Conservation (phyloP, 2,113 vertebrate genomes). For the Vireo altiloquus region DNA sequence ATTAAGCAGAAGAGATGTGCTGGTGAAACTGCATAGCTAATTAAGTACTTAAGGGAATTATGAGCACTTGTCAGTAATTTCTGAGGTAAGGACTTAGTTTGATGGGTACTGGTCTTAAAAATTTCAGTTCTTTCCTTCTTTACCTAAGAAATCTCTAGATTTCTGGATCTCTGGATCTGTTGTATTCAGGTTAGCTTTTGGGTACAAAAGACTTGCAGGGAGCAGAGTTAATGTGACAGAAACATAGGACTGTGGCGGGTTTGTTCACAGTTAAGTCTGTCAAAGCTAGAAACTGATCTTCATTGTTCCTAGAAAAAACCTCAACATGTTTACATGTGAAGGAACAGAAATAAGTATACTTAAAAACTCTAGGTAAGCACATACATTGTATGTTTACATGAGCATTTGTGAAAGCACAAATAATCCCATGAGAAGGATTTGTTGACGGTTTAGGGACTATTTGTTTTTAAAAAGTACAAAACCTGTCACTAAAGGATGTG, state of each 20-base stretch:
- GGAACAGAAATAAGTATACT: not conserved
- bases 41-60: not conserved
- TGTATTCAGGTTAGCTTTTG: not conserved
- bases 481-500: not conserved
- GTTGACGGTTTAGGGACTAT: not conserved
- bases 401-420: not conserved
- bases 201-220: not conserved
- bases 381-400: not conserved
- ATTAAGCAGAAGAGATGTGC: not conserved
- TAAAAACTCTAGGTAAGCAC: not conserved
- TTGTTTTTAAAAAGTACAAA: not conserved
- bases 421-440: not conserved
- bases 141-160: not conserved
- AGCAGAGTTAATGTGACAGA: not conserved
- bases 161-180: not conserved
- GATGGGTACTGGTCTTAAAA: not conserved
- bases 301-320: not conserved
- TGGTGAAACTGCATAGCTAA: not conserved
- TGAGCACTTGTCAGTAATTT: not conserved
- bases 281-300: not conserved
- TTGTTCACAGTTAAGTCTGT: not conserved
- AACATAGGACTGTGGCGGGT: not conserved
- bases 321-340: not conserved
- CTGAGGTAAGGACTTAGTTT: not conserved
- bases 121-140: not conserved